Conservation (phyloP, 1,140 invertebrate genomes). For the Pseudomyrmex concolor region DNA sequence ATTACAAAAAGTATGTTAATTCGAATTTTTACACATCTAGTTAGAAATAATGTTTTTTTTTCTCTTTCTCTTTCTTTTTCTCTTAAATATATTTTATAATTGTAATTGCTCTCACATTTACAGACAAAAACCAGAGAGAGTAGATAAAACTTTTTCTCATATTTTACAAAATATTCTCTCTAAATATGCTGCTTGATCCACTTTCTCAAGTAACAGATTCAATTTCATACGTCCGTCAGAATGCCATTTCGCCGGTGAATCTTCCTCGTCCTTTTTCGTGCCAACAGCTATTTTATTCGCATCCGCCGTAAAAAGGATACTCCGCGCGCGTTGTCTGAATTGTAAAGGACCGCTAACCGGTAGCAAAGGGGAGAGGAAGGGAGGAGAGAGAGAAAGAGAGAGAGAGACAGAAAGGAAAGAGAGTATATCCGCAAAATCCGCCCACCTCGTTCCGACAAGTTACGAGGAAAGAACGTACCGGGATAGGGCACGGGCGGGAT, state of each 20-base stretch:
- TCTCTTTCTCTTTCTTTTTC: background rate
- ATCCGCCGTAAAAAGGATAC: conserved; percentile 43
- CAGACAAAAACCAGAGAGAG: background rate
- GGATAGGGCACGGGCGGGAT: conserved; percentile 47
- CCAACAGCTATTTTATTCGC: conserved; percentile 48
- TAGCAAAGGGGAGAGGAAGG: background rate
- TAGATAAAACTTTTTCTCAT: background rate
- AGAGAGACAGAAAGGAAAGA: conserved; percentile 18
- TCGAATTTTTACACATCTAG: too few relatives aligned
- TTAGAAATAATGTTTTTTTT: background rate
- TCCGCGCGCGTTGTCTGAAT: conserved; percentile 51
- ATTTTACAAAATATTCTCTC: conserved; percentile 22
- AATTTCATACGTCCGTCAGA: conserved; percentile 21
- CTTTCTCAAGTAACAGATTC: conserved; percentile 6
- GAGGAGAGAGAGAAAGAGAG: conserved; percentile 5
- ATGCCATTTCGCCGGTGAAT: conserved; percentile 21
- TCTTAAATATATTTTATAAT: background rate
- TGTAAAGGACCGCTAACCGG: conserved; percentile 37
- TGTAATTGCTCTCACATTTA: background rate
- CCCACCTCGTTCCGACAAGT: conserved; percentile 31
- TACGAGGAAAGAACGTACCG: conserved; percentile 53
- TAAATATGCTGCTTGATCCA: background rate
- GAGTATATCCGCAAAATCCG: conserved; percentile 54
- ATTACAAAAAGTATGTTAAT: too few relatives aligned
- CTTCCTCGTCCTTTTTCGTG: conserved; percentile 29